A percentile compares a stretch with the other conserved stretches of the same genome.
These are phyloP conservation scores for Lemur catta DNA, from an alignment of 2,797 vertebrate genomes.

Conservation along the genomic window DNA sequence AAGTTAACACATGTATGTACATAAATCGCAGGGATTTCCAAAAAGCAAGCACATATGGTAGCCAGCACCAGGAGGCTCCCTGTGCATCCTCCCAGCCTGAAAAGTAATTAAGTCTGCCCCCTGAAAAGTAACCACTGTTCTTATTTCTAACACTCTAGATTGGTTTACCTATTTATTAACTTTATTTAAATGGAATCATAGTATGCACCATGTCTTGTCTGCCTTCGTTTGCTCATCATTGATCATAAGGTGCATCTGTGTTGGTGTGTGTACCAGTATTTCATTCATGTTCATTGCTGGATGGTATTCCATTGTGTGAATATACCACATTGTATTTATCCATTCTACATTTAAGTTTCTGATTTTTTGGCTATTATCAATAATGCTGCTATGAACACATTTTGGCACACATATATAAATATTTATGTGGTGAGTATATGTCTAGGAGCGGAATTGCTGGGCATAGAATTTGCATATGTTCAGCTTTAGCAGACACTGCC, in stretches of 20 bases:
- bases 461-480: not conserved
- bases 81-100: not conserved
- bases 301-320: not conserved
- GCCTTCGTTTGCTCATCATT: not conserved
- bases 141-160: not conserved
- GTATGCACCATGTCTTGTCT: not conserved
- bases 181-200: not conserved
- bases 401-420: not conserved
- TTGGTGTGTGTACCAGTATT: not conserved
- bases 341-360: not conserved
- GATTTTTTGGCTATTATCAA: not conserved
- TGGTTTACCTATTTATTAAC: not conserved
- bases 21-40: not conserved
- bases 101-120: not conserved
- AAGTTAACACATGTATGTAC: not conserved
- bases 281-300: not conserved
- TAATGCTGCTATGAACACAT: not conserved
- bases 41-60: not conserved
- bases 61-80: not conserved
- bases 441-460: not conserved
- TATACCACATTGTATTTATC: not conserved
- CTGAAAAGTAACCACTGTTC: not conserved
- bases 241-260: too few relatives aligned
- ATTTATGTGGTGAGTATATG: not conserved
- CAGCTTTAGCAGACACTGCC: not conserved